Evolutionary conservation across 2,797 vertebrate species (phyloP), one percentile per base, ranked within the genome.

Genomic region (Typhlichthys subterraneus): DNA sequence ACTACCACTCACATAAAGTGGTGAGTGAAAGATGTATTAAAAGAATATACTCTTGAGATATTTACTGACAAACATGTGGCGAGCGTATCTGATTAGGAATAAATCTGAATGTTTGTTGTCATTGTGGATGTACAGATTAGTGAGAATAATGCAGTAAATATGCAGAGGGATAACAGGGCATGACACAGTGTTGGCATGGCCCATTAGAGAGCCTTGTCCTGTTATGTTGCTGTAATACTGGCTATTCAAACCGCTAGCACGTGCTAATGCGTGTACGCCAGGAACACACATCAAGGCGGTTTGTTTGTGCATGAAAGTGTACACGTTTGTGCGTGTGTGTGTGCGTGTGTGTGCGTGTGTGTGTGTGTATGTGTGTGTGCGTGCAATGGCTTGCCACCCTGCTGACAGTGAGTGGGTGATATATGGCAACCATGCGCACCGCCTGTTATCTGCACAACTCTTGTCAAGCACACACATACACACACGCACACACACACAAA

Each of bases 331-430:
- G 53, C 61, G 57, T 61, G 38, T 71, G 45, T 70, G 17, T 82
- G 72, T 74, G 31, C 82, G 53, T 85, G 76, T 83, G 78, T 79
- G 59, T 75, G 64, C 61, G 57, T 7, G 61, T 69, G 75, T 68
- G 50, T 66, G 55, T 64, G 64, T 69, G 65, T 65, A 45, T 65
- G 55, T 70, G 14, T 63, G 64, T 76, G 61, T 79, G 76, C 67
- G 75, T 79, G 76, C 73, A 71, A 67, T 81, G 69, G 70, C 65
- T 71, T 59, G 77, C 77, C 85, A 80, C 83, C 88, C 86, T 77
- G 85, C 86, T 89, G 90, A 85, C 85, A 85, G 72, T 86, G 84
- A 84, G 90, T 91, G 88, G 88, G 89, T 86, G 88, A 91, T 82
- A 65, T 80, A 90, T 89, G 86, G 83, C 78, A 83, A 85, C 81